Conservation (phyloP, 1,140 invertebrate genomes). For the Dendrolimus punctatus region DNA sequence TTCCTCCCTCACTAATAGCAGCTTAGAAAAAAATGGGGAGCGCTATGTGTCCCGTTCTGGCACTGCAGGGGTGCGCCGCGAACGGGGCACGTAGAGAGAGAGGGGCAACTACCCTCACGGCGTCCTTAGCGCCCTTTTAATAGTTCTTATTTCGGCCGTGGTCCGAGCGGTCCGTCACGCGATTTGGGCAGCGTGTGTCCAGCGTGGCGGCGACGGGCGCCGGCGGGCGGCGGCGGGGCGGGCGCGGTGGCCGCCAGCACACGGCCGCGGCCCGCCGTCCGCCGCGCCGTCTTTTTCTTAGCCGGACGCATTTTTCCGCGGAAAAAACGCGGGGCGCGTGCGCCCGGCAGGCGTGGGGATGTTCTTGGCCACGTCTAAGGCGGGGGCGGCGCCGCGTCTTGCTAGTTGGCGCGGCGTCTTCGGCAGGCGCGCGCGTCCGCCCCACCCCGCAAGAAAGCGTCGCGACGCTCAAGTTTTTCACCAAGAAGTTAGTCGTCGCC, state of each 20-base stretch:
- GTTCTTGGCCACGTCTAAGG: slow-evolving; percentile 67
- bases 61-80: slow-evolving; percentile 40
- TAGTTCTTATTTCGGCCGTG: slow-evolving; percentile 57
- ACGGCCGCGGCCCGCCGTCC: slow-evolving; percentile 26
- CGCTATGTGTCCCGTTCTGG: slow-evolving; percentile 50
- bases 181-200: slow-evolving; percentile 26
- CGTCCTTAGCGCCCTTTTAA: slow-evolving; percentile 58
- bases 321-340: slow-evolving; percentile 67
- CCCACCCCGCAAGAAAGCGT: slow-evolving; percentile 66
- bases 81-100: slow-evolving; percentile 51
- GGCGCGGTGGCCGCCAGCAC: slow-evolving; percentile 26
- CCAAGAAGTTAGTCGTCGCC: slow-evolving; percentile 71
- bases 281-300: slow-evolving; percentile 60
- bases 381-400: slow-evolving; percentile 67
- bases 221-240: slow-evolving; percentile 21
- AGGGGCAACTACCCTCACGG: slow-evolving; percentile 37
- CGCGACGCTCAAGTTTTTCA: slow-evolving; percentile 66
- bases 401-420: slow-evolving; percentile 69
- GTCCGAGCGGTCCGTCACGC: slow-evolving; percentile 47
- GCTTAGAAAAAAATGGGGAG: slow-evolving; percentile 66
- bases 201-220: slow-evolving; percentile 19
- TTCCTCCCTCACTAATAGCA: slow-evolving; percentile 65
- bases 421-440: slow-evolving; percentile 63
- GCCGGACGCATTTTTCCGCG: slow-evolving; percentile 66
- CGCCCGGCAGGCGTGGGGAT: slow-evolving; percentile 62